Base-by-base conservation (phyloP, 2,888 invertebrate genomes). In the Zygothrica quintamaculata region DNA sequence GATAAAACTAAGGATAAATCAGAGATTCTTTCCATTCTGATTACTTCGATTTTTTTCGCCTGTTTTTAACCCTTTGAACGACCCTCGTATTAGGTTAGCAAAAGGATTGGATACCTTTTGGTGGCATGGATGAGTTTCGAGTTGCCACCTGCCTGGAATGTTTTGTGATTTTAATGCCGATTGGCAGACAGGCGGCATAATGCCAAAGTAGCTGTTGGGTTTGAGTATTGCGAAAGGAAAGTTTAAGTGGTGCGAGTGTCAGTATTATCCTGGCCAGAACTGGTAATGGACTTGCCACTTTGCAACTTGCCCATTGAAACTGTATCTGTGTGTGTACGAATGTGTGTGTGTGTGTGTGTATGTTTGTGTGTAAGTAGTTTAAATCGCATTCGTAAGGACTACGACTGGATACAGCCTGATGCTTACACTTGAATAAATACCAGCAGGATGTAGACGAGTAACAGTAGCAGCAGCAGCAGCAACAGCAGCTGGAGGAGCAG, bases 321-420 rank as follows among this genome's bases (percentile, higher is more conserved):
- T 84, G 86, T 80, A n/a, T n/a, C n/a, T n/a, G n/a, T n/a, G n/a
- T n/a, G n/a, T n/a, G n/a, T n/a, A n/a, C n/a, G n/a, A n/a, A n/a
- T n/a, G n/a, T n/a, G n/a, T n/a, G n/a, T n/a, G n/a, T n/a, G n/a
- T n/a, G n/a, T n/a, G n/a, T n/a, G n/a, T n/a, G n/a, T n/a, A n/a
- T n/a, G n/a, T n/a, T n/a, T n/a, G 86, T 86, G 80, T 86, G 84
- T 86, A 86, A 86, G 80, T 86, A 86, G 85, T 80, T 84, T 86
- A 80, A 80, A 86, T 84, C 80, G 77, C 84, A 80, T 84, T 84
- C 81, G 60, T 53, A 46, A 47, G 57, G 68, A 50, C 46, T 48
- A 22, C 31, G 56, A 12, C n/a, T 36, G 50, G 56, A 50, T 16
- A 42, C 51, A 52, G 74, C 25, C 51, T 65, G 76, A 67, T 80